Percentiles rank a stretch among this genome's conserved stretches.
Evolutionary conservation across 2,888 invertebrate genomes (phyloP).

Genomic region (Carcina quercana): DNA sequence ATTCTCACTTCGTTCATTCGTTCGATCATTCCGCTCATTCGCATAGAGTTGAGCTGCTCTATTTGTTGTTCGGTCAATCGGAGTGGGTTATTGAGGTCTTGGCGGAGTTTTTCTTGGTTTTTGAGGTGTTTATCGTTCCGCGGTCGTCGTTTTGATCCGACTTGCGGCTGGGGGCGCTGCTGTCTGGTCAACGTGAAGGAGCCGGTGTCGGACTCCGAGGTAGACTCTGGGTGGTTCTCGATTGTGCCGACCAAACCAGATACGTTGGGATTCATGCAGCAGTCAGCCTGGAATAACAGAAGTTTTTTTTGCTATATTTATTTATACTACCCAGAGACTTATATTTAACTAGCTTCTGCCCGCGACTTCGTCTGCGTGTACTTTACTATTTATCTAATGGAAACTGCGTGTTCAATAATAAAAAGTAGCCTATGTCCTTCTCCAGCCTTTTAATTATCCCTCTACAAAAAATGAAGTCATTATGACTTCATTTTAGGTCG

Average conservation of each 20-base stretch:
- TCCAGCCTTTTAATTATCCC: too few relatives aligned
- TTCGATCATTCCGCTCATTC: slow-evolving; percentile 14
- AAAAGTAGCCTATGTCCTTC: too few relatives aligned
- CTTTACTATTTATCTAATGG: too few relatives aligned
- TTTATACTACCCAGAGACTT: too few relatives aligned
- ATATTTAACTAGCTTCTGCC: too few relatives aligned
- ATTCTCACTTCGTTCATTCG: slow-evolving; percentile 10
- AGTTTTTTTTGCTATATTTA: too few relatives aligned
- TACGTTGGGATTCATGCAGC: slow-evolving; percentile 59
- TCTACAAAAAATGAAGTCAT: too few relatives aligned
- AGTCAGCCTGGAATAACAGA: slow-evolving; percentile 50
- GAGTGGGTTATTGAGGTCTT: slow-evolving; percentile 31
- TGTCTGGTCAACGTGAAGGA: slow-evolving; percentile 61
- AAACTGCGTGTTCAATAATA: too few relatives aligned
- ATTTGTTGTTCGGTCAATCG: slow-evolving; percentile 37
- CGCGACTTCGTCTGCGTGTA: too few relatives aligned
- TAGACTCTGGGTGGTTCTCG: slow-evolving; percentile 65
- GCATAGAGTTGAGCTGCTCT: slow-evolving; percentile 33
- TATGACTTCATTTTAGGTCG: too few relatives aligned
- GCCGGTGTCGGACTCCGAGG: slow-evolving; percentile 63
- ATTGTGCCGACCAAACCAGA: slow-evolving; percentile 66
- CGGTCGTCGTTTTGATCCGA: slow-evolving; percentile 54
- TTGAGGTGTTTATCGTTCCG: slow-evolving; percentile 46
- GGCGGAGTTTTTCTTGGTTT: slow-evolving; percentile 43
- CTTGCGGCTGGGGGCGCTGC: slow-evolving; percentile 60